Base-by-base conservation (phyloP, 1,140 invertebrate species). In the Drosophila busckii region DNA sequence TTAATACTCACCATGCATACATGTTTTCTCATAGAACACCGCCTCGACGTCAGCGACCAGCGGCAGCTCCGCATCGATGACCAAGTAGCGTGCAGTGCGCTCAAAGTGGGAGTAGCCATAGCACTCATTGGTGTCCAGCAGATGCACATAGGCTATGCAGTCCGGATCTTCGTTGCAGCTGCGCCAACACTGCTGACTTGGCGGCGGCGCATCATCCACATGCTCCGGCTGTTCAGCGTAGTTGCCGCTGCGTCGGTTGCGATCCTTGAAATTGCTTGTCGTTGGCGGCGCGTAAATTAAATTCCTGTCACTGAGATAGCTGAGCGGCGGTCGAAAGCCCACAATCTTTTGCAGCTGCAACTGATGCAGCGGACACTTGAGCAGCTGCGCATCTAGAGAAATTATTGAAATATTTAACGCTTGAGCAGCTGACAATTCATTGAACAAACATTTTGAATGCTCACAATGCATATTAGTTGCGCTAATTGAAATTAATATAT, bases 1-100 rank as follows among this genome's bases (percentile, higher is more conserved):
- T 15, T 5, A 6, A 7, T 31, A 54, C 75, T 26, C 20, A 88
- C 88, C 83, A 8, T 75, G 70, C 12, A 89, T 55, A 38, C 89
- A 89, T 17, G 64, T 86, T 75, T 89, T 89, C 15, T 87, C 70
- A 62, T 89, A 89, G 88, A 88, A 89, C 19, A 88, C 84, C n/a
- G 87, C 86, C 64, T 88, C 84, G 19, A 67, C 70, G 42, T 90
- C 89, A 6, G 85, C 66, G 13, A 88, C 64, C 53, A 85, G 46
- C 0, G 88, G 78, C 35, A 78, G 40, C 28, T 89, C 87, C 40
- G 84, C 60, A 3, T 48, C 28, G 29, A 86, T 84, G 56, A 70
- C 42, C 54, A 61, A 32, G 42, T 84, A 87, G 1, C 61, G 69
- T 3, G 54, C 25, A 19, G 65, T 71, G 4, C 71, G 52, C 12